A percentile compares a stretch with the other conserved stretches of the same genome.
Evolutionary conservation across 2,888 invertebrate species (phyloP).

Genomic region (Melolontha melolontha): DNA sequence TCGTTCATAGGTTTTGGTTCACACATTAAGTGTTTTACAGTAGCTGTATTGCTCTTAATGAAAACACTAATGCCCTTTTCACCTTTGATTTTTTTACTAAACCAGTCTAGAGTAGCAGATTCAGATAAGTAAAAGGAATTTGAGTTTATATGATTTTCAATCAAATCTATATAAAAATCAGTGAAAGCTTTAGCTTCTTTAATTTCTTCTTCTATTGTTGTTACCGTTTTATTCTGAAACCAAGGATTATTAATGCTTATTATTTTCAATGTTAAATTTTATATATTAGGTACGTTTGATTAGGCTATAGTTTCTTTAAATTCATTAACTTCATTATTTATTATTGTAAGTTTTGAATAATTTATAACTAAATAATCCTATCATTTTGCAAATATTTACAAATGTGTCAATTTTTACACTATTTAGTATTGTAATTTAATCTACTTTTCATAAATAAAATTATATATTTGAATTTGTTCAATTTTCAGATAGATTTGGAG

Average conservation of each 20-base stretch:
- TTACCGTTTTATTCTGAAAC: slow-evolving; percentile 43
- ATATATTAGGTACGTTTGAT: no score
- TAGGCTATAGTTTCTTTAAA: no score
- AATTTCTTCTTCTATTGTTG: slow-evolving; percentile 47
- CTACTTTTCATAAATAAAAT: no score
- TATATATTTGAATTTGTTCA: no score
- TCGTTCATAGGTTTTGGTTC: slow-evolving; percentile 55
- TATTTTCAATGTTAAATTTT: no score
- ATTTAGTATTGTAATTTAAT: no score
- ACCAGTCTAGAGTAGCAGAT: slow-evolving; percentile 71
- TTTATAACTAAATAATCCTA: no score
- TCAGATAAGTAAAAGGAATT: slow-evolving; percentile 60
- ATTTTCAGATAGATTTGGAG: slow-evolving; percentile 61
- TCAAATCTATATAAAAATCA: slow-evolving; percentile 60
- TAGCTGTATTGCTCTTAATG: slow-evolving; percentile 67
- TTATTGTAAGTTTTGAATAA: no score
- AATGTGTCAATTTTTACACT: no score
- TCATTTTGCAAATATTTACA: no score
- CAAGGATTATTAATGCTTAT: slow-evolving; percentile 1
- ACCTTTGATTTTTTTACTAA: slow-evolving; percentile 72
- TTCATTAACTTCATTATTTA: no score
- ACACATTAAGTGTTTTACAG: slow-evolving; percentile 57
- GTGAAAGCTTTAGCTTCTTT: slow-evolving; percentile 58
- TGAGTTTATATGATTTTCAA: slow-evolving; percentile 59
- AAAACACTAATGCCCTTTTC: slow-evolving; percentile 71